These are phyloP conservation scores for Alectura lathami DNA, from an alignment of 2,113 vertebrate species.

Conservation along the genomic window DNA sequence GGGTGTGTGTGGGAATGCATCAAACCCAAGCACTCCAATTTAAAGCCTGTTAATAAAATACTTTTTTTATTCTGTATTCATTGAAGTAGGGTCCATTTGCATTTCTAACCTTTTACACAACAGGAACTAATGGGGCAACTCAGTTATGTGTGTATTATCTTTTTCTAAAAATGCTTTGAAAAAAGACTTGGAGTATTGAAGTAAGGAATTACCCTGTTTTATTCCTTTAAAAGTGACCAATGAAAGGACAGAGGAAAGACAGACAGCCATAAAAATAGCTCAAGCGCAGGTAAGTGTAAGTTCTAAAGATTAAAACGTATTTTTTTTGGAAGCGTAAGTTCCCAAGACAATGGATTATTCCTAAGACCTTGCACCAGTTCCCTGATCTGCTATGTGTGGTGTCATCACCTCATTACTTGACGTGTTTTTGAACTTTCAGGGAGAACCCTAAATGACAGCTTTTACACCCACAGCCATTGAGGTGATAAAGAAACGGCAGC, in stretches of 20 bases:
- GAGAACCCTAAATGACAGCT: neutral
- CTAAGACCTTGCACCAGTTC: neutral
- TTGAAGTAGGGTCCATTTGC: neutral
- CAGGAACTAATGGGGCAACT: neutral
- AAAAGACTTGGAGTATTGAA: neutral
- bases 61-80: neutral
- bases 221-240: neutral
- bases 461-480: neutral
- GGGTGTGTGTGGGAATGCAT: too few species aligned
- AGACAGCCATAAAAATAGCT: neutral
- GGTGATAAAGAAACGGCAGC: neutral
- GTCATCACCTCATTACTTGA: neutral
- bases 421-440: neutral
- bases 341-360: neutral
- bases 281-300: neutral
- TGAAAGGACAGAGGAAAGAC: neutral
- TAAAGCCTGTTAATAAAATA: neutral
- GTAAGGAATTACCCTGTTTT: neutral
- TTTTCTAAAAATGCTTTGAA: neutral
- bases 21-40: neutral
- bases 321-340: neutral
- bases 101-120: neutral
- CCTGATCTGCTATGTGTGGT: neutral
- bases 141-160: accelerated
- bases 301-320: neutral